phyloP scores from a whole-genome alignment of 2,113 vertebrate species.

The Channa maculata region DNA sequence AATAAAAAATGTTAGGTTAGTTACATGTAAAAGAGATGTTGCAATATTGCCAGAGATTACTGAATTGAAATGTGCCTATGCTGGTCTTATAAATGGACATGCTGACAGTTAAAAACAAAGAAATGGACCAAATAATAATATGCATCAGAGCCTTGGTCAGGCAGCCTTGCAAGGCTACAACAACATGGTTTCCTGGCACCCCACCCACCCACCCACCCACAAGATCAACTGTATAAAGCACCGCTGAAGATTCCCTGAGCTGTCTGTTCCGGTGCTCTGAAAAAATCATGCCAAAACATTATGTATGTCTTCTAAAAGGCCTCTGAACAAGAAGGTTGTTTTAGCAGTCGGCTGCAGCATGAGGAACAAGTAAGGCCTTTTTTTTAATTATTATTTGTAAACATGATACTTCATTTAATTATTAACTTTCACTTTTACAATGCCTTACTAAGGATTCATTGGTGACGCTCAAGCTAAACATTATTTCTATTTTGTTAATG shows the following conservation, averaged over 20 bases:
- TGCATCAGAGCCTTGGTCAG: conserved; percentile 59
- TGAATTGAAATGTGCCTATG: conserved; percentile 33
- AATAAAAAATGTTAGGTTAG: too few species aligned
- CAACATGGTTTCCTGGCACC: conserved; percentile 42
- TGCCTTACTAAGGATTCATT: neutral
- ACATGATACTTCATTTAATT: conserved; percentile 7
- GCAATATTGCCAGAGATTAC: too few species aligned
- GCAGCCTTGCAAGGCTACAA: conserved; percentile 61
- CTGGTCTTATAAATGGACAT: conserved; percentile 13
- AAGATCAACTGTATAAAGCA: conserved; percentile 2
- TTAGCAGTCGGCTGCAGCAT: neutral
- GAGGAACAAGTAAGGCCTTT: conserved; percentile 61
- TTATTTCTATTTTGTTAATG: neutral
- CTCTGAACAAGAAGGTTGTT: conserved; percentile 1
- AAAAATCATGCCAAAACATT: neutral
- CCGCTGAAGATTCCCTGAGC: neutral
- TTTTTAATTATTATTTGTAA: too few species aligned
- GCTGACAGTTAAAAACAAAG: conserved; percentile 25
- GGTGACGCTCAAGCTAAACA: neutral
- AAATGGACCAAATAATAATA: conserved; percentile 47
- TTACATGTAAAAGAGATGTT: too few species aligned
- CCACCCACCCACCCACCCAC: neutral
- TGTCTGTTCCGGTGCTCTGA: neutral
- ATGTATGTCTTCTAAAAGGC: neutral
- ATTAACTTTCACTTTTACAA: conserved; percentile 1